A percentile compares a stretch with the other conserved stretches of the same genome.
These are phyloP conservation scores for Hippocampus guttulatus DNA, from an alignment of 2,113 vertebrate genomes.

Conservation along the genomic window DNA sequence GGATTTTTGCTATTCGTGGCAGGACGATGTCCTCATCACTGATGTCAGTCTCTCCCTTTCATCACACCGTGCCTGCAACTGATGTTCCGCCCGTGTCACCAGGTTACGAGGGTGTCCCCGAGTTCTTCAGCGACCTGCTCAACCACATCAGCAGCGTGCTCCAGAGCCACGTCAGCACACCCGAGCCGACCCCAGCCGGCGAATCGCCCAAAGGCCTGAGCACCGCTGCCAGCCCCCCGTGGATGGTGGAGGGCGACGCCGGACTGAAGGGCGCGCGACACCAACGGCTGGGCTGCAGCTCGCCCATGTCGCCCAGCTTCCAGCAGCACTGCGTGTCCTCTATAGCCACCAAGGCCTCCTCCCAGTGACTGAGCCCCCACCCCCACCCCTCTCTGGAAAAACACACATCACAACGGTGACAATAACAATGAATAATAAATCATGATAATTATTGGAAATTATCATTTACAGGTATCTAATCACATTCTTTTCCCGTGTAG, in stretches of 20 bases:
- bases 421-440: slow-evolving; percentile 66
- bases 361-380: slow-evolving; percentile 78
- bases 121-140: slow-evolving; percentile 93
- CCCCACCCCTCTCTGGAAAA: slow-evolving; percentile 44
- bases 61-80: background rate
- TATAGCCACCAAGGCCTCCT: slow-evolving; percentile 93
- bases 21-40: too few relatives aligned
- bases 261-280: slow-evolving; percentile 80
- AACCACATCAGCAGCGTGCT: slow-evolving; percentile 90
- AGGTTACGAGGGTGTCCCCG: slow-evolving; percentile 95
- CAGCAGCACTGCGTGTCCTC: slow-evolving; percentile 97
- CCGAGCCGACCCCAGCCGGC: slow-evolving; percentile 69
- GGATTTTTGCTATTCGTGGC: too few relatives aligned
- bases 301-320: slow-evolving; percentile 89
- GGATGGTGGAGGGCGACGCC: slow-evolving; percentile 81
- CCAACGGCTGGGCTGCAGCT: slow-evolving; percentile 92
- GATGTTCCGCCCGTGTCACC: background rate
- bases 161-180: slow-evolving; percentile 75
- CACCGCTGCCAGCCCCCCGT: slow-evolving; percentile 40
- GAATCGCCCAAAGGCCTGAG: slow-evolving; percentile 79
- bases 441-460: slow-evolving; percentile 69
- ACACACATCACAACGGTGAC: slow-evolving; percentile 51
- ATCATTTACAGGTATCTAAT: slow-evolving; percentile 70
- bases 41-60: too few relatives aligned
- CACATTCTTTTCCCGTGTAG: slow-evolving; percentile 65